Evolutionary conservation across 1,140 invertebrate species (phyloP), one percentile per base, ranked within the genome.

Genomic region (Diuraphis noxia): DNA sequence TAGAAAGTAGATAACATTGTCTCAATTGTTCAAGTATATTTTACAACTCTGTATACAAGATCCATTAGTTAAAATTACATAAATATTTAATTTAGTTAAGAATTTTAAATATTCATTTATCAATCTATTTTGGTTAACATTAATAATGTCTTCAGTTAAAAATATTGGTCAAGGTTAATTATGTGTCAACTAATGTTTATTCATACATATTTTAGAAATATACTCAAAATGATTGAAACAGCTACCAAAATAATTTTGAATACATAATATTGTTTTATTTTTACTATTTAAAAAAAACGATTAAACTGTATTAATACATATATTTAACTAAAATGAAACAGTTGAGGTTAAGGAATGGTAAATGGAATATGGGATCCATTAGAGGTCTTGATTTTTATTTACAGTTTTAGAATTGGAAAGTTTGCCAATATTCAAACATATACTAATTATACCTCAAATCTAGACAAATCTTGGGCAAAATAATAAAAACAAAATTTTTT

Each of bases 91-190:
- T 85, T 85, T 49, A 4, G 21, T 49, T 46, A 34, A 82, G 36
- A 85, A 25, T 34, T 2, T 46, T 49, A 34, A 85, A 85, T 40
- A 63, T 21, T 38, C 41, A 85, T 46, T 34, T 89, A 34, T 25
- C 9, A 87, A 13, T 87, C 34, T 87, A 87, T 87, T 87, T 87
- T 23, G 4, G 85, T 87, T 13, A 38, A 40, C 0, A 2, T 30
- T 87, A 56, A 30, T 8, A 87, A 87, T 87, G 34, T 46, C n/a
- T 46, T 46, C 6, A 49, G 41, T 85, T 34, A 34, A 41, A 52
- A 87, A 87, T 87, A 56, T 23, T 87, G 49, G 19, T 23, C 46
- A 87, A 87, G 49, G 85, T 87, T 87, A 30, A 87, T 17, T 2
- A 52, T 56, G 21, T 30, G 85, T 87, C 21, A 17, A 84, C 41